Evolutionary conservation across 2,797 vertebrate species (phyloP).

Genomic region (Acestrorhynchus altus): DNA sequence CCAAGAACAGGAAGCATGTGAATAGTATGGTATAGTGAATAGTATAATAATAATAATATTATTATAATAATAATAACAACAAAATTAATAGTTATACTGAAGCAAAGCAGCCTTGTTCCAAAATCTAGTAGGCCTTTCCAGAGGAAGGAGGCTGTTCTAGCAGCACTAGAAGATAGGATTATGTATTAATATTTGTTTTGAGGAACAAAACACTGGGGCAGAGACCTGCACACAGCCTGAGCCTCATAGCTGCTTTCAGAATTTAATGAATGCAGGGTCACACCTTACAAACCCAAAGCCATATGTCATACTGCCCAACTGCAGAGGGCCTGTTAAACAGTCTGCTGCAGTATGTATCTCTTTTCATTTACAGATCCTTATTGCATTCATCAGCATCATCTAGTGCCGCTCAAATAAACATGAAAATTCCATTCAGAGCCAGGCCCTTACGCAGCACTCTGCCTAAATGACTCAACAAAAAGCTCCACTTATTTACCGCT

Average conservation of each 20-base stretch:
- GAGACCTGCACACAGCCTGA: neutral
- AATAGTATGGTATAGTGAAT: too few species aligned
- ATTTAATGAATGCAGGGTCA: conserved; percentile 42
- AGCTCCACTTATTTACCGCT: conserved; percentile 5
- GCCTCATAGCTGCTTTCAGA: conserved; percentile 14
- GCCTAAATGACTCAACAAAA: conserved; percentile 14
- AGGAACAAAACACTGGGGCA: neutral
- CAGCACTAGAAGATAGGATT: too few species aligned
- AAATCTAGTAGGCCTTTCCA: too few species aligned
- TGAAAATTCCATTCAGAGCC: conserved; percentile 13
- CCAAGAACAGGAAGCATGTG: too few species aligned
- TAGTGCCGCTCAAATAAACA: conserved; percentile 10
- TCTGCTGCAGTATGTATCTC: conserved; percentile 41
- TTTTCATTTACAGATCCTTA: conserved; percentile 1
- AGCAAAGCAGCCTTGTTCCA: too few species aligned
- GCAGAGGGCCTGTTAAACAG: conserved; percentile 29
- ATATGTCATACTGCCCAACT: conserved; percentile 38
- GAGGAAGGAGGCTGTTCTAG: too few species aligned
- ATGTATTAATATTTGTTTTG: neutral
- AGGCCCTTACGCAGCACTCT: conserved; percentile 23
- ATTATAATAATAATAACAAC: too few species aligned
- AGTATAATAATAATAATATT: too few species aligned
- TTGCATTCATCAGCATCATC: conserved; percentile 4
- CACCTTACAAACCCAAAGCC: conserved; percentile 41
- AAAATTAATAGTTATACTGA: too few species aligned